A percentile compares a stretch with the other conserved stretches of the same genome.
Evolutionary conservation across 2,113 vertebrate genomes (phyloP).

Genomic region (Dendrocopos noguchii): DNA sequence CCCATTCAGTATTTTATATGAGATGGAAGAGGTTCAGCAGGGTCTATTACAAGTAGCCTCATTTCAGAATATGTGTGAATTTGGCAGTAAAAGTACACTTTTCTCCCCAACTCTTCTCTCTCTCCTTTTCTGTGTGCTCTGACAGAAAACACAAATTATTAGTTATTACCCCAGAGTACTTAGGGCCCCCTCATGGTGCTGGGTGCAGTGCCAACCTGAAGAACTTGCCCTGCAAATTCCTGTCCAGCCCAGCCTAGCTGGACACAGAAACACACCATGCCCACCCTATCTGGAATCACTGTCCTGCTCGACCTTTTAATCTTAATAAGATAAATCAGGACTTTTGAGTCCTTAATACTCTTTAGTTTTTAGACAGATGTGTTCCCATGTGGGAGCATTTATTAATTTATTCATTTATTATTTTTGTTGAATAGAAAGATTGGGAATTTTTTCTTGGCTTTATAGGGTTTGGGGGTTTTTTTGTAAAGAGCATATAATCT

Average conservation of each 20-base stretch:
- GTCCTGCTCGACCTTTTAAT: not conserved
- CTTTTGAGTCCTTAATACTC: not conserved
- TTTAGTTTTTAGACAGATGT: not conserved
- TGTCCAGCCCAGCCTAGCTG: not conserved
- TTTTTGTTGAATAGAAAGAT: not conserved
- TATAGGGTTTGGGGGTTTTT: not conserved
- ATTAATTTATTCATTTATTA: not conserved
- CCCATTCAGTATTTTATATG: not conserved
- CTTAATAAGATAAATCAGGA: not conserved
- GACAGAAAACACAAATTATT: not conserved
- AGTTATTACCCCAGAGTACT: not conserved
- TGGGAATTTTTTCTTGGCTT: not conserved
- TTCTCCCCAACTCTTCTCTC: not conserved
- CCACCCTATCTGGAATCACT: fast-evolving
- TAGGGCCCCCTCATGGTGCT: fast-evolving
- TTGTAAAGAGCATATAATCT: not conserved
- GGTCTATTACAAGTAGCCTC: not conserved
- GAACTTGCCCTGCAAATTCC: not conserved
- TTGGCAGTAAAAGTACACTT: fast-evolving
- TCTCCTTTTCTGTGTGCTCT: not conserved
- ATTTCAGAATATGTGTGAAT: not conserved
- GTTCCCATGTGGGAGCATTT: not conserved
- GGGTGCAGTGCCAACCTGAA: not conserved
- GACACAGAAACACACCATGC: not conserved
- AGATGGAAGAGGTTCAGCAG: not conserved